These are phyloP conservation scores for Chitala chitala DNA, from an alignment of 2,113 vertebrate species.

Conservation along the genomic window DNA sequence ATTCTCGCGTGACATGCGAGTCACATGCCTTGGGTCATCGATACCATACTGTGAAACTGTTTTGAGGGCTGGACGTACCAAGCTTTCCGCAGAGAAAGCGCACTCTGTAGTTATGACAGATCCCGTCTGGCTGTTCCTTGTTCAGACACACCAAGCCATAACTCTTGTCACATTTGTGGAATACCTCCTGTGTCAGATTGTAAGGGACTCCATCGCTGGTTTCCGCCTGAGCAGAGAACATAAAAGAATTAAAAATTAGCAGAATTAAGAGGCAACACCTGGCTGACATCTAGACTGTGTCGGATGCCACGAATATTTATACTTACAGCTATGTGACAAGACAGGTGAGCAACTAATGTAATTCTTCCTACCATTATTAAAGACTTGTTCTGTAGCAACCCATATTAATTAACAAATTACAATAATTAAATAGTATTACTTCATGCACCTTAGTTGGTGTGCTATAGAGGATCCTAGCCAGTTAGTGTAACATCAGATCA, in stretches of 20 bases:
- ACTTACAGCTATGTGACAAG: too few relatives aligned
- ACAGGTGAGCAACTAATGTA: too few relatives aligned
- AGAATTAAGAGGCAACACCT: neutral
- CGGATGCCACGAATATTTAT: too few relatives aligned
- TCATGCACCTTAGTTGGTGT: neutral
- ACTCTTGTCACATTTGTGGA: conserved; percentile 78
- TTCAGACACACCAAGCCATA: conserved; percentile 84
- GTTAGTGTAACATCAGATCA: neutral
- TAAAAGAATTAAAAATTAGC: neutral
- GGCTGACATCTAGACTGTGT: too few relatives aligned
- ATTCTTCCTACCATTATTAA: too few relatives aligned
- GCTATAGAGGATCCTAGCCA: neutral
- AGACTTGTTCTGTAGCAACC: too few relatives aligned
- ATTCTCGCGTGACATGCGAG: too few relatives aligned
- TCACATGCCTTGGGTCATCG: too few relatives aligned
- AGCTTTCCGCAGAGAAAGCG: conserved; percentile 89
- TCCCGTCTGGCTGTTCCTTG: conserved; percentile 64
- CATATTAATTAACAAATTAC: too few relatives aligned
- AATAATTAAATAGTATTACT: too few relatives aligned
- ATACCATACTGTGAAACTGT: neutral
- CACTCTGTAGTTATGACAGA: conserved; percentile 81
- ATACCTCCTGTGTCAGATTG: conserved; percentile 72
- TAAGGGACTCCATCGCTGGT: conserved; percentile 65
- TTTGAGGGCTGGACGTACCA: conserved; percentile 57
- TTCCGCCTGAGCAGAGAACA: conserved; percentile 58